Conservation (phyloP, 53 echinoderm and acorn worm species). For the Stichopus horrens region DNA sequence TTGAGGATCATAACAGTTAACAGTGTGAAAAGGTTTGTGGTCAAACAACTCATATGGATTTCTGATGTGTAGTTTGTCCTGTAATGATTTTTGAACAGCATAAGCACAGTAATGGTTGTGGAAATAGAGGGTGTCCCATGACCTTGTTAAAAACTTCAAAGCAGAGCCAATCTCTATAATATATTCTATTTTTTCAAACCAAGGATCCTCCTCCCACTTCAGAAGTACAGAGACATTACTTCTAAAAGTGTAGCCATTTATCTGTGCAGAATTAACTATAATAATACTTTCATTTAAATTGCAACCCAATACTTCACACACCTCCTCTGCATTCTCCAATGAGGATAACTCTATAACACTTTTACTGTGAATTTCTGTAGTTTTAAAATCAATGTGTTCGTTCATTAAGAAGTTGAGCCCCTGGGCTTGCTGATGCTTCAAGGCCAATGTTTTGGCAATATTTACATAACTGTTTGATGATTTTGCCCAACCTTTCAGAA, state of each 20-base stretch:
- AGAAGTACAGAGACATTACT: slow-evolving; percentile 45
- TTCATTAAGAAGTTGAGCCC: slow-evolving; percentile 40
- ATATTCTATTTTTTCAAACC: slow-evolving; percentile 9
- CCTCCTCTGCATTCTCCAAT: no score
- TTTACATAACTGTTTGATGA: slow-evolving; percentile 53
- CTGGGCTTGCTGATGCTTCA: slow-evolving; percentile 56
- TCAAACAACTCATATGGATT: no score
- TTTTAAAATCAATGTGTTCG: slow-evolving; percentile 7
- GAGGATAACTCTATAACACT: no score
- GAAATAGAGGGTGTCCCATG: slow-evolving; percentile 43
- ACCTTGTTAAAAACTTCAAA: slow-evolving; percentile 5
- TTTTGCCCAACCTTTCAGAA: slow-evolving; percentile 55
- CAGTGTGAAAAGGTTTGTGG: no score
- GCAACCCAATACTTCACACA: no score
- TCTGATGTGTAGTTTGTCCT: neutral
- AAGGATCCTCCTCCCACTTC: slow-evolving; percentile 47
- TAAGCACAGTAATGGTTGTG: slow-evolving; percentile 31
- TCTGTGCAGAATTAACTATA: slow-evolving; percentile 14
- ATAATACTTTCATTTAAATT: neutral
- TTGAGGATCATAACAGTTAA: no score
- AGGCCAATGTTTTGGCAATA: slow-evolving; percentile 52
- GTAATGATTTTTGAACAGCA: slow-evolving; percentile 3
- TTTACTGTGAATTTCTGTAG: no score
- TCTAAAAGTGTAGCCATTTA: slow-evolving; percentile 47
- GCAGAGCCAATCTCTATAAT: neutral